Evolutionary conservation across 2,888 invertebrate genomes (phyloP).

Genomic region (Lasioglossum vierecki): DNA sequence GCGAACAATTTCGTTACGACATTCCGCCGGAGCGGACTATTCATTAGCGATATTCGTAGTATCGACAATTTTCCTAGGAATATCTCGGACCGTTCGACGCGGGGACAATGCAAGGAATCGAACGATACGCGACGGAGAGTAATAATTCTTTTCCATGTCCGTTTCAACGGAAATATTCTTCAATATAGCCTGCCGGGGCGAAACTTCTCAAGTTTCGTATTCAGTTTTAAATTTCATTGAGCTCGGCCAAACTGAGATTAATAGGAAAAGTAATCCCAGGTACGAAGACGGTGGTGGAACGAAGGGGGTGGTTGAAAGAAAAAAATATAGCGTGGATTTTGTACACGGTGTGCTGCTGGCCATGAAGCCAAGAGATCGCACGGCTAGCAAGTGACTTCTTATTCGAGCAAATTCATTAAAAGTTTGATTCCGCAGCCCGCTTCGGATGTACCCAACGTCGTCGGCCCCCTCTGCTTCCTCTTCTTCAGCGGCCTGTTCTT

Average conservation of each 20-base stretch:
- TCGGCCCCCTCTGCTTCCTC: not conserved
- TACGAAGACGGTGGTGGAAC: not conserved
- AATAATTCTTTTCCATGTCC: slow-evolving; percentile 10
- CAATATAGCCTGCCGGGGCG: not conserved
- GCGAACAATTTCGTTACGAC: not conserved
- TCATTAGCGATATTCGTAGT: not conserved
- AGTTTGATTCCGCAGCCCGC: slow-evolving; percentile 58
- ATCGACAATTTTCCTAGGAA: not conserved
- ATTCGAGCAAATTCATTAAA: slow-evolving; percentile 70
- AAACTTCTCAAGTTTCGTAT: slow-evolving; percentile 36
- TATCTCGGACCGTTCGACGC: not conserved
- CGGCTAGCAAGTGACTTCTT: slow-evolving; percentile 40
- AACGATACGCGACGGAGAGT: not conserved
- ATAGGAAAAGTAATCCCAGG: slow-evolving; percentile 40
- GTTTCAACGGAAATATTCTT: slow-evolving; percentile 28
- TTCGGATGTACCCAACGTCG: slow-evolving; percentile 41
- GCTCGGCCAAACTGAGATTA: slow-evolving; percentile 23
- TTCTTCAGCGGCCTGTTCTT: slow-evolving; percentile 10
- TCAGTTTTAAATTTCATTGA: slow-evolving; percentile 35
- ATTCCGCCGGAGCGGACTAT: not conserved
- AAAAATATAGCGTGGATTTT: slow-evolving; percentile 36
- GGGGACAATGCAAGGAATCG: not conserved
- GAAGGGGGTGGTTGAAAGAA: not conserved
- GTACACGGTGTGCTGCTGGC: slow-evolving; percentile 36
- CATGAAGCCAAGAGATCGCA: slow-evolving; percentile 44